Evolutionary conservation across 2,888 invertebrate species (phyloP), one percentile per base, ranked within the genome.

Genomic region (Bursaphelenchus okinawaensis): DNA sequence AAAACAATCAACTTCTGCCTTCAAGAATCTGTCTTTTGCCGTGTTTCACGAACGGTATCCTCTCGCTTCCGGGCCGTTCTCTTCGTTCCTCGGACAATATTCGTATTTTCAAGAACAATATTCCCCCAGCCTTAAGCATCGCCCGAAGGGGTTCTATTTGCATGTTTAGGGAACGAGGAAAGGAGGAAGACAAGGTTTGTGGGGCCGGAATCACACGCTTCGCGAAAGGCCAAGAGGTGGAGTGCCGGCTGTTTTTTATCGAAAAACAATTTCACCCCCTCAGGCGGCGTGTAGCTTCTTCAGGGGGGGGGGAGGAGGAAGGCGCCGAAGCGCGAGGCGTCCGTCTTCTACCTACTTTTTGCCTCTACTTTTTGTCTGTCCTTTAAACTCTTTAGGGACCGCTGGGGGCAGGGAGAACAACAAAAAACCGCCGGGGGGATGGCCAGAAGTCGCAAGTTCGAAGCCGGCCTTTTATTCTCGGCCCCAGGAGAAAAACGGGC

Each of bases 81-180:
- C n/a, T n/a, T n/a, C n/a, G n/a, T n/a, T n/a, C n/a, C n/a, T n/a
- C n/a, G n/a, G n/a, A n/a, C n/a, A n/a, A n/a, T n/a, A n/a, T n/a
- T n/a, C n/a, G n/a, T n/a, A n/a, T n/a, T n/a, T n/a, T n/a, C n/a
- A n/a, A n/a, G n/a, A n/a, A n/a, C n/a, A n/a, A n/a, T n/a, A n/a
- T n/a, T n/a, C n/a, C n/a, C n/a, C n/a, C n/a, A n/a, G n/a, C n/a
- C 40, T n/a, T 40, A 40, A 40, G 26, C 56, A 24, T 4, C 56
- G 56, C 26, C 22, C 8, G 59, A 59, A 19, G 58, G n/a, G 50
- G n/a, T 23, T 31, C 31, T 28, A 51, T 26, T 26, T 40, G 51
- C n/a, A 24, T 51, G 29, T 40, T 59, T 40, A 19, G 40, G 23
- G 7, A 51, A 59, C 23, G 59, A 59, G 23, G 59, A 59, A 23